phyloP scores from a whole-genome alignment of 2,113 vertebrate species.

The Manacus vitellinus region DNA sequence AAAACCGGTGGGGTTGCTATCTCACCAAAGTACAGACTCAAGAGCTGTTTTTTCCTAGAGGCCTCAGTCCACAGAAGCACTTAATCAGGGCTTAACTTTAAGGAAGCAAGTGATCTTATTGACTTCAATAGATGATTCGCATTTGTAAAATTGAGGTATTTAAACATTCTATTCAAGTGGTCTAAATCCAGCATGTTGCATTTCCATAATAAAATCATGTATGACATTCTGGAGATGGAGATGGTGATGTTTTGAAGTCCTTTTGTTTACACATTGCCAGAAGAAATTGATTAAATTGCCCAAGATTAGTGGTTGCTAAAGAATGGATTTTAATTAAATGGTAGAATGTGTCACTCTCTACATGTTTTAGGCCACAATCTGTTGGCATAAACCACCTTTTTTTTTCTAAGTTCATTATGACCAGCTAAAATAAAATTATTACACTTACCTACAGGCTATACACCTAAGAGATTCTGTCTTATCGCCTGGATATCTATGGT shows the following conservation, averaged over 20 bases:
- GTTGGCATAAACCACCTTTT: not conserved
- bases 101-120: conserved; percentile 24
- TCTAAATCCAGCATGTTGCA: not conserved
- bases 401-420: not conserved
- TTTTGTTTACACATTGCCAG: conserved; percentile 14
- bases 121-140: not conserved
- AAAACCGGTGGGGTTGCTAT: not conserved
- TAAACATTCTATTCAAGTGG: conserved; percentile 1
- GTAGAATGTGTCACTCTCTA: not conserved
- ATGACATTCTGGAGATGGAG: not conserved
- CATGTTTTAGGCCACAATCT: not conserved
- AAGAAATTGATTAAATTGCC: conserved; percentile 39
- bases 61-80: not conserved
- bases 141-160: conserved; percentile 33
- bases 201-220: conserved; percentile 20
- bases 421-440: not conserved
- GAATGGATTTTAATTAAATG: conserved; percentile 53
- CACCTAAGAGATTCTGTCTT: not conserved
- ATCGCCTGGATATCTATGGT: not conserved
- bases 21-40: not conserved
- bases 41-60: conserved; percentile 15
- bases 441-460: not conserved
- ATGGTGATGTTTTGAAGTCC: not conserved
- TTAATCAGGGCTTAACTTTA: conserved; percentile 38
- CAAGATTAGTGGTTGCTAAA: conserved; percentile 17